These are phyloP conservation scores for Tyrannus savana DNA, from an alignment of 2,113 vertebrate genomes.

Conservation along the genomic window DNA sequence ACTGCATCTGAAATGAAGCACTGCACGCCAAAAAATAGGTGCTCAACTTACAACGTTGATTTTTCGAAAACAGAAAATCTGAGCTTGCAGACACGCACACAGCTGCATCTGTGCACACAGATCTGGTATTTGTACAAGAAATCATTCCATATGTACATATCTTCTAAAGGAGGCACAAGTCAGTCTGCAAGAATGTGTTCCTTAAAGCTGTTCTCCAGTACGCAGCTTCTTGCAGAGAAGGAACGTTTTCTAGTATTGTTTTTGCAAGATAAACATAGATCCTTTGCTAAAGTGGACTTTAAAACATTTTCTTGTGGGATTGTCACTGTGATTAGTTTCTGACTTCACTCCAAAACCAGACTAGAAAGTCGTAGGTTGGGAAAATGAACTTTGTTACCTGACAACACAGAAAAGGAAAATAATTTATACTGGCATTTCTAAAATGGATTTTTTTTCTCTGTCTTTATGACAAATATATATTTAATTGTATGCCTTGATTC, in stretches of 20 bases:
- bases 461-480: not conserved
- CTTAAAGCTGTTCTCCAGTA: not conserved
- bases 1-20: not conserved
- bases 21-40: not conserved
- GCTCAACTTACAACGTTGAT: not conserved
- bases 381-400: not conserved
- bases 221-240: not conserved
- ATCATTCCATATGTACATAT: not conserved
- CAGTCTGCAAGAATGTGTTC: not conserved
- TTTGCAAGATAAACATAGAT: not conserved
- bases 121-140: constrained; percentile 33
- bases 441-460: not conserved
- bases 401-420: not conserved
- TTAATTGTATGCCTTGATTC: not conserved
- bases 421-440: not conserved
- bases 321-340: not conserved
- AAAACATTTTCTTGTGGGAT: not conserved
- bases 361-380: not conserved
- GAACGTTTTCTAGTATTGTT: not conserved
- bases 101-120: constrained; percentile 30
- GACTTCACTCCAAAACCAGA: constrained; percentile 5
- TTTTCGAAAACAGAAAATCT: not conserved
- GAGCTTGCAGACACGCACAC: not conserved
- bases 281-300: not conserved
- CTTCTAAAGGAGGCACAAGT: not conserved